phyloP scores from a whole-genome alignment of 2,797 vertebrate genomes.

The Pelodytes ibericus region DNA sequence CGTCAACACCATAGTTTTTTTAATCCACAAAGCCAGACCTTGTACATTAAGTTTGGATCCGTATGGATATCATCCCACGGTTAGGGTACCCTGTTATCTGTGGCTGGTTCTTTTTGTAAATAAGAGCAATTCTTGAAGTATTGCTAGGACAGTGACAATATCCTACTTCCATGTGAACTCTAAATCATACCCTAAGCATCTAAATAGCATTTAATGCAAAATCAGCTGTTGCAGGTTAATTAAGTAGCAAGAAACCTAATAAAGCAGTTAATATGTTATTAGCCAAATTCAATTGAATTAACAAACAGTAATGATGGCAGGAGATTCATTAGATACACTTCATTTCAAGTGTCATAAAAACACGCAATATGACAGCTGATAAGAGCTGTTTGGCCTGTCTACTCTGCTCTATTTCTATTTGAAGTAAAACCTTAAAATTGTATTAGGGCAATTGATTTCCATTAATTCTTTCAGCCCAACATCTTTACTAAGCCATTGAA shows the following conservation, averaged over 20 bases:
- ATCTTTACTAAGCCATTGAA: conserved; percentile 7
- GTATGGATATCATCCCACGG: no score
- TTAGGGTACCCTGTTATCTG: no score
- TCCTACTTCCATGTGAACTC: not conserved
- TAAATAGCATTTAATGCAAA: conserved; percentile 1
- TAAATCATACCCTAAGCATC: not conserved
- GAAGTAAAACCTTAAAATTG: not conserved
- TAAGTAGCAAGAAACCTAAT: conserved; percentile 32
- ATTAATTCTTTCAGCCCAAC: not conserved
- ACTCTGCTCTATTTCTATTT: not conserved
- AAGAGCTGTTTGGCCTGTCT: not conserved
- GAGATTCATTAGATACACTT: conserved; percentile 30
- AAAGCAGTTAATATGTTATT: conserved; percentile 38
- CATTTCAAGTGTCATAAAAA: conserved; percentile 31
- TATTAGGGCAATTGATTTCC: not conserved
- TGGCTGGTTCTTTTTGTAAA: no score
- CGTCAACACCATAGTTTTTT: no score
- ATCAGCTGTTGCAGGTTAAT: conserved; percentile 33
- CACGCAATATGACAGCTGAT: conserved; percentile 3
- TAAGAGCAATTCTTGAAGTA: no score
- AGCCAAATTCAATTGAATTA: conserved; percentile 20
- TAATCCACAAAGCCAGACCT: no score
- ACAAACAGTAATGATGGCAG: conserved; percentile 28
- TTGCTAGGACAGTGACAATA: no score
- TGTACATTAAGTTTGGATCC: no score